These are phyloP conservation scores for Eulithis prunata DNA, from an alignment of 2,888 invertebrate species.

Conservation along the genomic window DNA sequence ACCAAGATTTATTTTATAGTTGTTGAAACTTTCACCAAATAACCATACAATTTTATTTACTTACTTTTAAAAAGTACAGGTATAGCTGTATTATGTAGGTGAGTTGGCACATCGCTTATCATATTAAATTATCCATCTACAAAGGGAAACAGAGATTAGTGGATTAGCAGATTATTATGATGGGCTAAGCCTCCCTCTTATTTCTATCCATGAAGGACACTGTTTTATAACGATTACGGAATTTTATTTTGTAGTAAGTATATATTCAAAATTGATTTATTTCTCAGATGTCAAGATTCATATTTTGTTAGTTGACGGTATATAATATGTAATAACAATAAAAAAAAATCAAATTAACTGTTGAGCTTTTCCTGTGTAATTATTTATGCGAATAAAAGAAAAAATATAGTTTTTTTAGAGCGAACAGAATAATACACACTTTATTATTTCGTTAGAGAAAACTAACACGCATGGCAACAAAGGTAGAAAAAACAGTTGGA, in stretches of 20 bases:
- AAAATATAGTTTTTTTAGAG: neutral
- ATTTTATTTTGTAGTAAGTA: conserved; percentile 5
- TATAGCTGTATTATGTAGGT: no score
- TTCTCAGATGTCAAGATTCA: no score
- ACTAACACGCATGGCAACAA: conserved; percentile 53
- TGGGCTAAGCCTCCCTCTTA: conserved; percentile 46
- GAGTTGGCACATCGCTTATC: conserved; percentile 1
- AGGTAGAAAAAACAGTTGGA: conserved; percentile 24
- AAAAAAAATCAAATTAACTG: neutral
- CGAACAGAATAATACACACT: conserved; percentile 60
- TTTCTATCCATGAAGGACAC: conserved; percentile 14
- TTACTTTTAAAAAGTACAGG: no score
- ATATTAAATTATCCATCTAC: conserved; percentile 18
- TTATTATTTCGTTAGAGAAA: conserved; percentile 49
- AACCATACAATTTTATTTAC: no score
- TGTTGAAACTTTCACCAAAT: no score
- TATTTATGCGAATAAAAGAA: neutral
- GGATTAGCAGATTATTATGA: conserved; percentile 52
- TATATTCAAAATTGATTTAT: no score
- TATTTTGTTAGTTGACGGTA: no score
- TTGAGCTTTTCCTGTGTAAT: neutral
- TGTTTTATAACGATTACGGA: conserved; percentile 10
- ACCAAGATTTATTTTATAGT: no score
- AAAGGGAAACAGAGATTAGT: conserved; percentile 33
- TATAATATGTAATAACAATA: no score